Evolutionary conservation across 2,797 vertebrate species (phyloP).

Genomic region (Spea hammondii): DNA sequence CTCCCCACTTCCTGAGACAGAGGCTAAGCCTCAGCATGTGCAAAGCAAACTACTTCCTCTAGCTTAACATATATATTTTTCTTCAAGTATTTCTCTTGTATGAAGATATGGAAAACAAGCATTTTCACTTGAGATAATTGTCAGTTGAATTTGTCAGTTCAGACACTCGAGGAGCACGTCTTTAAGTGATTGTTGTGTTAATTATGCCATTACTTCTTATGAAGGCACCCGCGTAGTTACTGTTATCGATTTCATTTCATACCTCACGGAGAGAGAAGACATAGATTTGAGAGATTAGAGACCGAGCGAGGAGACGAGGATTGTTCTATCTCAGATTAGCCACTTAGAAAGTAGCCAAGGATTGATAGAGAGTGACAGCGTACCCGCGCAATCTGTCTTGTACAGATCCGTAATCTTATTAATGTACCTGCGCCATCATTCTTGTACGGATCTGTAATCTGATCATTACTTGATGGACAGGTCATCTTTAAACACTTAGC

Average conservation of each 20-base stretch:
- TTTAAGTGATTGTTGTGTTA: conserved; percentile 33
- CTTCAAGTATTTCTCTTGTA: no score
- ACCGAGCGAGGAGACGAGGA: conserved; percentile 28
- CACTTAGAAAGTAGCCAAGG: conserved; percentile 26
- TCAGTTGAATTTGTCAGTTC: conserved; percentile 19
- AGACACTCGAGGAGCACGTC: conserved; percentile 18
- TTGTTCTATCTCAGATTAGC: conserved; percentile 20
- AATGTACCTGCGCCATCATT: not conserved
- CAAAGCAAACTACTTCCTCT: no score
- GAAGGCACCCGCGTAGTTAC: conserved; percentile 28
- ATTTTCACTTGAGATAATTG: no score
- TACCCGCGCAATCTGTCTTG: no score
- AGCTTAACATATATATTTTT: no score
- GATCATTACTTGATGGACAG: no score
- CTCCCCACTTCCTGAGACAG: no score
- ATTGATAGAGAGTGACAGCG: conserved; percentile 28
- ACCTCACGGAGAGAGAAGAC: conserved; percentile 32
- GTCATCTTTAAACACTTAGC: no score
- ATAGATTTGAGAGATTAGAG: conserved; percentile 40
- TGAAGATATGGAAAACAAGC: no score
- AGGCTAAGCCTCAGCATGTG: no score
- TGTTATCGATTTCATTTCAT: conserved; percentile 44
- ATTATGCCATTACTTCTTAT: conserved; percentile 8
- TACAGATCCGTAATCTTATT: not conserved
- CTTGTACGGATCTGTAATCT: no score